These are phyloP conservation scores for Auanema freiburgensis DNA, from an alignment of 2,888 invertebrate species.

Conservation along the genomic window DNA sequence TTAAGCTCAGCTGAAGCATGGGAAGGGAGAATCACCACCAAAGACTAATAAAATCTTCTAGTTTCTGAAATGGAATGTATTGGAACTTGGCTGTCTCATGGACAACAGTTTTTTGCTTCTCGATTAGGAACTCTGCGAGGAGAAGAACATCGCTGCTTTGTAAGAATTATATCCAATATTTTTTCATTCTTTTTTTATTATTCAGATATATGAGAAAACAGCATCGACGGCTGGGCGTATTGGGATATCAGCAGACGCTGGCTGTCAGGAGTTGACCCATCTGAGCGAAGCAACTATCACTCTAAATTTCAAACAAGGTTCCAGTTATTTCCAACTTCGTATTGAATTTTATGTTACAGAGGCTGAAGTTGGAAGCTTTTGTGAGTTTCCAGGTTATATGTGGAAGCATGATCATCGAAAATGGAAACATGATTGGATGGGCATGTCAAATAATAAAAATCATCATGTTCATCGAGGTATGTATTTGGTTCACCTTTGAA, in stretches of 20 bases:
- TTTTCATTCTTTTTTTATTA: too few relatives aligned
- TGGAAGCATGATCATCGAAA: constrained; percentile 15
- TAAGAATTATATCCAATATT: constrained; percentile 14
- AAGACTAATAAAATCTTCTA: constrained; percentile 4
- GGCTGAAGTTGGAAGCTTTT: constrained; percentile 9
- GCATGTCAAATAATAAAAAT: constrained; percentile 27
- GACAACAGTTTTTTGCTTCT: constrained; percentile 32
- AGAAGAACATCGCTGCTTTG: constrained; percentile 39
- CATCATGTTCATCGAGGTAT: constrained; percentile 23
- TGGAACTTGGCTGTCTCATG: constrained; percentile 32
- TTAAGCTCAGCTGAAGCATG: too few relatives aligned
- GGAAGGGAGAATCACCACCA: not conserved
- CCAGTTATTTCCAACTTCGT: not conserved
- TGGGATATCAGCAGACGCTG: constrained; percentile 42
- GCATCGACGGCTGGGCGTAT: constrained; percentile 21
- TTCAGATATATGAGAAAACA: not conserved
- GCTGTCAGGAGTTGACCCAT: constrained; percentile 39
- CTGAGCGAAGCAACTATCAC: constrained; percentile 37
- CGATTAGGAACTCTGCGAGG: constrained; percentile 30
- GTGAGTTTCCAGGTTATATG: constrained; percentile 17
- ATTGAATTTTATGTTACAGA: constrained; percentile 9
- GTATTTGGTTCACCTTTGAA: not conserved
- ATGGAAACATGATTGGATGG: constrained; percentile 25
- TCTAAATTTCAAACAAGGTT: constrained; percentile 35
- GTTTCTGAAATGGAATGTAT: constrained; percentile 44